Evolutionary conservation across 2,113 vertebrate genomes (phyloP), one percentile per base, ranked within the genome.

Genomic region (Coptodon bakossiorum): DNA sequence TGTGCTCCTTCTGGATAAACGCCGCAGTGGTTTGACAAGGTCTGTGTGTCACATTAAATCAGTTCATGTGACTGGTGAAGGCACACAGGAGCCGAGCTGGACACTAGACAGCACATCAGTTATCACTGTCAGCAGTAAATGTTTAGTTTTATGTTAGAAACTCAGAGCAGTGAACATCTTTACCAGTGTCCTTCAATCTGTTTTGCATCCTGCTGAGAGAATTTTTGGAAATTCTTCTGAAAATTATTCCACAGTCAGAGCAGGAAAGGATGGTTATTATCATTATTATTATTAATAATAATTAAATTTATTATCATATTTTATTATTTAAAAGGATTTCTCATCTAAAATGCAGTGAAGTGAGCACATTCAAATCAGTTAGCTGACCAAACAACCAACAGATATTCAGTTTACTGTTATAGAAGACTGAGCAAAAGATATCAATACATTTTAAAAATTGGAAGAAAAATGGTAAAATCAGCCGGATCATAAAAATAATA

Each of bases 121-220:
- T 27, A 48, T 76, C 68, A 17, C 40, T 3, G 68, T 76, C 40
- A 50, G 24, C 40, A 48, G 40, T 19, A 29, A 27, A 17, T 48
- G 22, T 71, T 71, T n/a, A 7, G 19, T 22, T 66, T 38, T 22
- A 43, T 16, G 66, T 71, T 16, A 68, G 7, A 27, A 1, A 24
- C 7, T 43, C 13, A 11, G 40, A 76, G 14, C 22, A 76, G 9
- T 29, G 40, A 29, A 29, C 9, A 7, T 12, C 24, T 31, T 29
- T 76, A 29, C 0, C 43, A 29, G 24, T 5, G 24, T 12, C 24
- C 9, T 76, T 76, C 43, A 76, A 76, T 29, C 24, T 19, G 0
- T 48, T 48, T 5, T 48, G 22, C 4, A 7, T 13, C 61, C 34
- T 38, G 0, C 34, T 0, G 61, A 38, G 19, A 68, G 16, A 0